These are phyloP conservation scores for Lophius americanus DNA, from an alignment of 2,797 vertebrate species.

Conservation along the genomic window DNA sequence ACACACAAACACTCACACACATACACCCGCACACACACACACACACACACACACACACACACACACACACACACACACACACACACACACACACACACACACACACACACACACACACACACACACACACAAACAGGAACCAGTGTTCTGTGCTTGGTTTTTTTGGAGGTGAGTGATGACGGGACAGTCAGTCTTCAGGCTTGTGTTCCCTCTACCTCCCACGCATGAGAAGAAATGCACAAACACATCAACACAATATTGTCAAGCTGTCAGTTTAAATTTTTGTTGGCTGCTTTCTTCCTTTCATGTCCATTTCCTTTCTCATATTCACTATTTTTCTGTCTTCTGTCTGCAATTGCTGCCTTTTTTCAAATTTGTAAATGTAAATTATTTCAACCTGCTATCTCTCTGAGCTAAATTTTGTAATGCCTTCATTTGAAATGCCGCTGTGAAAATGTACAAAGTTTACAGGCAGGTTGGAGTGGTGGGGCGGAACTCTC, in stretches of 20 bases:
- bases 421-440: not conserved
- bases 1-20: not conserved
- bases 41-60: too few species aligned
- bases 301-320: not conserved
- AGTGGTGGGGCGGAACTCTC: not conserved
- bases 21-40: too few species aligned
- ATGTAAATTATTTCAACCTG: constrained; percentile 1
- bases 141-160: not conserved
- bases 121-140: too few species aligned
- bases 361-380: not conserved
- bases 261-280: not conserved
- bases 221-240: constrained; percentile 16
- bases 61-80: too few species aligned
- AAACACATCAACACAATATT: not conserved
- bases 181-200: constrained; percentile 18
- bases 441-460: too few species aligned
- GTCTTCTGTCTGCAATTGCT: not conserved
- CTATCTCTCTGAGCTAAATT: constrained; percentile 8
- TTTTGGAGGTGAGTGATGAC: constrained; percentile 14
- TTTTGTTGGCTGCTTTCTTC: not conserved
- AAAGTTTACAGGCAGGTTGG: not conserved
- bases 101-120: too few species aligned
- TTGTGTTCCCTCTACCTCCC: not conserved
- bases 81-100: too few species aligned
- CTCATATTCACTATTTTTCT: not conserved